These are phyloP conservation scores for Macrocentrus cingulum DNA, from an alignment of 1,140 invertebrate genomes.

Conservation along the genomic window DNA sequence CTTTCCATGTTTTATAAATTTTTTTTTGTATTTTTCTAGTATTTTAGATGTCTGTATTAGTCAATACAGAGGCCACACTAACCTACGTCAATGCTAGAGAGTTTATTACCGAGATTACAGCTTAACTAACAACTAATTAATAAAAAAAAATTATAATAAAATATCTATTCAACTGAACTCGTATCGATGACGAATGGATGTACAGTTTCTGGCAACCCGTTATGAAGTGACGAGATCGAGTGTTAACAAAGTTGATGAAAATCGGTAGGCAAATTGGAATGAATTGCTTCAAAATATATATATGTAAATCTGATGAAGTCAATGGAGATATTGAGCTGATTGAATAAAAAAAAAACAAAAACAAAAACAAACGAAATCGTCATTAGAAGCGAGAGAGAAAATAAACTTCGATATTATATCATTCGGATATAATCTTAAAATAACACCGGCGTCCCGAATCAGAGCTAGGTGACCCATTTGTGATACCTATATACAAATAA, in stretches of 20 bases:
- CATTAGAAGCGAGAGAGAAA: neutral
- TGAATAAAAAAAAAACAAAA: neutral
- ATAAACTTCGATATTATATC: too few species aligned
- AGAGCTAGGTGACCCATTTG: too few species aligned
- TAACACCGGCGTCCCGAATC: too few species aligned
- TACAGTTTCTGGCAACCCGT: too few species aligned
- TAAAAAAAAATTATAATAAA: too few species aligned
- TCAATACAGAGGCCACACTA: conserved; percentile 50
- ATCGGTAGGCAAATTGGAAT: too few species aligned
- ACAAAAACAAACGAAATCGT: neutral
- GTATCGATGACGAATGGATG: conserved; percentile 6
- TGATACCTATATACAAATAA: too few species aligned
- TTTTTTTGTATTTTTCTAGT: conserved; percentile 33
- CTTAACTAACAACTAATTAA: conserved; percentile 30
- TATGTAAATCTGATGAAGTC: too few species aligned
- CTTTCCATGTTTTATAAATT: conserved; percentile 31
- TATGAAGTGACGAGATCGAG: too few species aligned
- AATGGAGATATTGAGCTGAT: neutral
- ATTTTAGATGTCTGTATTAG: conserved; percentile 40
- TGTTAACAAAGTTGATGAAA: too few species aligned
- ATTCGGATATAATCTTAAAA: too few species aligned
- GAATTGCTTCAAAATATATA: too few species aligned
- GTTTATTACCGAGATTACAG: conserved; percentile 37
- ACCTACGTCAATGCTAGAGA: conserved; percentile 42
- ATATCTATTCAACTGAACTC: conserved; percentile 30